Evolutionary conservation across 2,888 invertebrate genomes (phyloP).

Genomic region (Harpagoxenus sublaevis): DNA sequence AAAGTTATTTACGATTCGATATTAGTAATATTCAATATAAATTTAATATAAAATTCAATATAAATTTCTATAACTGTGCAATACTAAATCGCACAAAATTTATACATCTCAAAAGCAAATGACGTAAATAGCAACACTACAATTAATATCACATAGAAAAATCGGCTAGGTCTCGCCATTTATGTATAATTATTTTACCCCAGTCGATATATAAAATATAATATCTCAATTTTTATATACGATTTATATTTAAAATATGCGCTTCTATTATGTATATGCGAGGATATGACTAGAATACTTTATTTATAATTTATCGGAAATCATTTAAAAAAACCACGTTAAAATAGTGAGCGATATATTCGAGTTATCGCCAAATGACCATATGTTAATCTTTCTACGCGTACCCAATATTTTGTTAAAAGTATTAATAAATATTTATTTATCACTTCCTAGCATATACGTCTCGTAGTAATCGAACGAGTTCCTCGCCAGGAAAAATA

Average conservation of each 20-base stretch:
- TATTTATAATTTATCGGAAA: constrained; percentile 18
- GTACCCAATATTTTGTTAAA: constrained; percentile 71
- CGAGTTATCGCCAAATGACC: background rate
- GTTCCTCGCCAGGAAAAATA: background rate
- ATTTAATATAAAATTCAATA: background rate
- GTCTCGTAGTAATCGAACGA: constrained; percentile 38
- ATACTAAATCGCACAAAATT: background rate
- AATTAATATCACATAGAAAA: constrained; percentile 25
- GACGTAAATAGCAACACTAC: background rate
- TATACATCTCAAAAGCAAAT: background rate
- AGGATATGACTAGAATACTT: background rate
- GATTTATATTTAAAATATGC: constrained; percentile 12
- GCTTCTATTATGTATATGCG: background rate
- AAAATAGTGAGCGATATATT: constrained; percentile 17
- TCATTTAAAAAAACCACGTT: background rate
- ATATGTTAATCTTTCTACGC: constrained; percentile 51
- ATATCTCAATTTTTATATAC: constrained; percentile 12
- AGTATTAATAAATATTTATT: constrained; percentile 80
- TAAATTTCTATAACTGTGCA: background rate
- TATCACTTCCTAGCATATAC: constrained; percentile 44
- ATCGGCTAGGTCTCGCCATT: constrained; percentile 14
- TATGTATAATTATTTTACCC: constrained; percentile 4
- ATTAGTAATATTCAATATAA: constrained; percentile 5
- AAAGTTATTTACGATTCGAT: background rate
- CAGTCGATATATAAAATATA: background rate